A percentile compares a stretch with the other conserved stretches of the same genome.
phyloP scores from a whole-genome alignment of 1,140 invertebrate species.

The Bombus consobrinus region DNA sequence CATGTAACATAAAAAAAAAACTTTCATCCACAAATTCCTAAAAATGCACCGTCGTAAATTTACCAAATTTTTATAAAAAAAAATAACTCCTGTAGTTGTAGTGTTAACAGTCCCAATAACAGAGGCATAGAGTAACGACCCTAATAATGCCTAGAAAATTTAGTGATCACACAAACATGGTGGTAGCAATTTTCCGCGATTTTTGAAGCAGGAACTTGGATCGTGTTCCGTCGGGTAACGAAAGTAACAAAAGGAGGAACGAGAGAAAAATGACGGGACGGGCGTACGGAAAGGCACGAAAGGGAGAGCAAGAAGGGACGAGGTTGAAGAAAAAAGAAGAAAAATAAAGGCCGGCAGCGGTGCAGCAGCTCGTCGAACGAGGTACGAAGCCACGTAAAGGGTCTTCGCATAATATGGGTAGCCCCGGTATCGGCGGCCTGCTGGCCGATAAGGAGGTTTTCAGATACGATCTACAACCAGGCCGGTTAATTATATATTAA shows the following conservation, averaged over 20 bases:
- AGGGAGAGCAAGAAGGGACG: not conserved
- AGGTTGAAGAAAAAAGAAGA: not conserved
- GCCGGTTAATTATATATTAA: slow-evolving; percentile 83
- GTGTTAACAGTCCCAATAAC: not conserved
- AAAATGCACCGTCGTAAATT: too few relatives aligned
- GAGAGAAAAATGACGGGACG: not conserved
- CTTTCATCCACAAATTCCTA: too few relatives aligned
- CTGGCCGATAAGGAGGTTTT: slow-evolving; percentile 74
- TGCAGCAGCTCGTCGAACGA: slow-evolving; percentile 54
- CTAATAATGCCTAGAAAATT: not conserved
- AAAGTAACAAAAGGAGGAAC: not conserved
- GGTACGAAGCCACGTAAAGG: slow-evolving; percentile 59
- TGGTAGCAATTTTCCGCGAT: slow-evolving; percentile 37
- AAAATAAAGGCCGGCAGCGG: slow-evolving; percentile 28
- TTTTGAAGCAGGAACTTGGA: slow-evolving; percentile 16
- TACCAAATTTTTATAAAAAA: too few relatives aligned
- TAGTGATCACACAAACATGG: not conserved
- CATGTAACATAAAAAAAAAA: too few relatives aligned
- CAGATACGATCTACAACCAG: slow-evolving; percentile 79
- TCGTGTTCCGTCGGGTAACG: slow-evolving; percentile 1
- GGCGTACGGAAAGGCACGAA: slow-evolving; percentile 15
- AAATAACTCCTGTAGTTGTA: too few relatives aligned
- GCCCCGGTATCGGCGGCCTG: slow-evolving; percentile 68
- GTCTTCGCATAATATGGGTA: slow-evolving; percentile 69
- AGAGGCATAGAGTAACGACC: not conserved